Evolutionary conservation across 2,797 vertebrate species (phyloP).

Genomic region (Todus mexicanus): DNA sequence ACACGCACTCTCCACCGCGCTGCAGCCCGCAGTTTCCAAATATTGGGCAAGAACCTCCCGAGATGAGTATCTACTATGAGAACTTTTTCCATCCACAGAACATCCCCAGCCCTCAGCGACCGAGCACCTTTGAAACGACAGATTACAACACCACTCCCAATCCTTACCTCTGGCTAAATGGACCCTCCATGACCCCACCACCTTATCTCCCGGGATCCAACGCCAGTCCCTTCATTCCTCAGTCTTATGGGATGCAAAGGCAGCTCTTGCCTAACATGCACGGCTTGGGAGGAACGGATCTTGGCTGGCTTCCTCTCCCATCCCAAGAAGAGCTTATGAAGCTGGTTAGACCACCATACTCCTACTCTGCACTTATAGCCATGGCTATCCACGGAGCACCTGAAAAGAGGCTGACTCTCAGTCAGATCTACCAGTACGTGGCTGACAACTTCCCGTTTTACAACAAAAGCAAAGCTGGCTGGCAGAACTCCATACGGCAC

Average conservation of each 20-base stretch:
- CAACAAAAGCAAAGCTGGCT: constrained; percentile 89
- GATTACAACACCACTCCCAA: constrained; percentile 89
- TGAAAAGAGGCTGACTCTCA: constrained; percentile 87
- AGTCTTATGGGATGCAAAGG: constrained; percentile 87
- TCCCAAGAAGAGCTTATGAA: constrained; percentile 90
- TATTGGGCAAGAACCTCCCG: constrained; percentile 85
- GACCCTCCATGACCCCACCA: constrained; percentile 72
- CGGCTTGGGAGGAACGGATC: constrained; percentile 78
- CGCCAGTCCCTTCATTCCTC: constrained; percentile 84
- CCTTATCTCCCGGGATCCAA: constrained; percentile 81
- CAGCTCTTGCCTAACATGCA: constrained; percentile 86
- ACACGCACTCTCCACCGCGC: constrained; percentile 86
- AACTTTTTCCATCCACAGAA: constrained; percentile 90
- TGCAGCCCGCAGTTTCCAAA: constrained; percentile 89
- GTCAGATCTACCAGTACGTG: constrained; percentile 94
- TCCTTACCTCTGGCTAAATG: constrained; percentile 85
- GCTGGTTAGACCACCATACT: constrained; percentile 89
- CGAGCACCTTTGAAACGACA: constrained; percentile 85
- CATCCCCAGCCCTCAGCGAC: constrained; percentile 90
- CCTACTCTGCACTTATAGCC: constrained; percentile 94
- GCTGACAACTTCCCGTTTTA: constrained; percentile 94
- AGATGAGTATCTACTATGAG: constrained; percentile 93
- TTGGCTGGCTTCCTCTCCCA: constrained; percentile 90
- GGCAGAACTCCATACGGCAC: constrained; percentile 96
- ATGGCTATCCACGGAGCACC: constrained; percentile 93